Conservation (phyloP, 2,113 vertebrate genomes). For the Cottus gobio region DNA sequence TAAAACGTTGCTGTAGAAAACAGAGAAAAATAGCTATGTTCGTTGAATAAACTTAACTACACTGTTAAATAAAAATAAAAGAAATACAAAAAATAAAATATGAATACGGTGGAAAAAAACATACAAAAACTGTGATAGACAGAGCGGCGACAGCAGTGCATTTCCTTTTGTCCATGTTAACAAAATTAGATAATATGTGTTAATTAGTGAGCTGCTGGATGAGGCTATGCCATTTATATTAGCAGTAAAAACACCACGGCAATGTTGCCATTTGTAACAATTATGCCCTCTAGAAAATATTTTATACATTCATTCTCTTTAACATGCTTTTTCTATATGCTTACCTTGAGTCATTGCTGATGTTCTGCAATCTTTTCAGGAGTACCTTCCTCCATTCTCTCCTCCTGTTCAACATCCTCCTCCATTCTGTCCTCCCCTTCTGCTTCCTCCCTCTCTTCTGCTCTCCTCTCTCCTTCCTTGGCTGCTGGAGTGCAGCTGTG, state of each 20-base stretch:
- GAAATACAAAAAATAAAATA: too few relatives aligned
- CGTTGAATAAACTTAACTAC: too few relatives aligned
- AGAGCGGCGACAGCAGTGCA: too few relatives aligned
- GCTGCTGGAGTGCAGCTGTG: constrained; percentile 23
- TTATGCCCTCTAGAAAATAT: neutral
- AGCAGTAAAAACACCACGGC: neutral
- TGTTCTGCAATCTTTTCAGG: neutral
- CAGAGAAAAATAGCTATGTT: too few relatives aligned
- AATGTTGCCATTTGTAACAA: neutral
- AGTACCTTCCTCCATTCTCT: constrained; percentile 58
- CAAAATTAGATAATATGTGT: neutral
- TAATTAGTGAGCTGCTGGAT: too few relatives aligned
- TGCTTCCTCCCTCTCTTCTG: constrained; percentile 19
- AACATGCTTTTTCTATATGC: neutral
- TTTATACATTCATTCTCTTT: neutral
- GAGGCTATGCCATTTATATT: neutral
- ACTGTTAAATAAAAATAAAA: too few relatives aligned
- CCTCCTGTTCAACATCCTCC: constrained; percentile 57
- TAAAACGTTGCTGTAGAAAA: too few relatives aligned
- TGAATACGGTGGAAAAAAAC: too few relatives aligned
- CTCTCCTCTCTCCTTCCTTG: constrained; percentile 40
- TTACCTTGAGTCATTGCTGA: constrained; percentile 44
- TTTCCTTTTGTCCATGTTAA: neutral
- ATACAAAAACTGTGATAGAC: too few relatives aligned
- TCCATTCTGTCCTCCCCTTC: constrained; percentile 66